Percentiles rank a stretch among this genome's conserved stretches.
Conservation (phyloP, 1,140 invertebrate species). For the Aphaenogaster rudis region DNA sequence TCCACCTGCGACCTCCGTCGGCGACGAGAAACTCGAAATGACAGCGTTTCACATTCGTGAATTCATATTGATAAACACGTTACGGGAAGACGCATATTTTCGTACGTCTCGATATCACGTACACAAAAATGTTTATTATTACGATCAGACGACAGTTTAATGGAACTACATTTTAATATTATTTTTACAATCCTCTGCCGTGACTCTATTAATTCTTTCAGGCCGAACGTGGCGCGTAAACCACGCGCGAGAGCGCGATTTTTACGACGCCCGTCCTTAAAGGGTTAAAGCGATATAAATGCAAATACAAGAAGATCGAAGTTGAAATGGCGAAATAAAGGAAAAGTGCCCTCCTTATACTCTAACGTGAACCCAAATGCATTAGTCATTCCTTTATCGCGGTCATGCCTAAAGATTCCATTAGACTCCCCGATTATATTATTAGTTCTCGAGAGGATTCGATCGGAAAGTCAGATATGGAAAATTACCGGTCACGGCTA, state of each 20-base stretch:
- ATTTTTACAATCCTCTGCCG: background rate
- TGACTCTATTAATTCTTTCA: background rate
- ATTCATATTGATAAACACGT: conserved; percentile 27
- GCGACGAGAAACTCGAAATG: conserved; percentile 39
- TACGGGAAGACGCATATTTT: conserved; percentile 10
- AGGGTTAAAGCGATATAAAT: conserved; percentile 44
- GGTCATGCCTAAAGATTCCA: conserved; percentile 57
- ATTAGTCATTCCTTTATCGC: conserved; percentile 57
- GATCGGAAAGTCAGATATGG: conserved; percentile 57
- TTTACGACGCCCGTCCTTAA: conserved; percentile 14
- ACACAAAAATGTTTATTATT: background rate
- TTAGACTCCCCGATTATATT: conserved; percentile 57
- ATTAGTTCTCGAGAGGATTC: conserved; percentile 53
- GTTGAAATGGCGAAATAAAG: conserved; percentile 25
- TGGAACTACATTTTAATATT: background rate
- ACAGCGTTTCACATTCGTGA: background rate
- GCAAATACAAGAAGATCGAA: conserved; percentile 19
- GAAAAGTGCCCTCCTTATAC: background rate
- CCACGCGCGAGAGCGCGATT: background rate
- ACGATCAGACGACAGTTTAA: no score
- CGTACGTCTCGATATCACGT: background rate
- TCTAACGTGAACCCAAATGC: background rate
- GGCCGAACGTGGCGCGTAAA: background rate
- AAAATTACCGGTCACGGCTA: conserved; percentile 55
- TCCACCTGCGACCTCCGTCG: conserved; percentile 28